These are phyloP conservation scores for Eupristina koningsbergeri DNA, from an alignment of 1,140 invertebrate species.

Conservation along the genomic window DNA sequence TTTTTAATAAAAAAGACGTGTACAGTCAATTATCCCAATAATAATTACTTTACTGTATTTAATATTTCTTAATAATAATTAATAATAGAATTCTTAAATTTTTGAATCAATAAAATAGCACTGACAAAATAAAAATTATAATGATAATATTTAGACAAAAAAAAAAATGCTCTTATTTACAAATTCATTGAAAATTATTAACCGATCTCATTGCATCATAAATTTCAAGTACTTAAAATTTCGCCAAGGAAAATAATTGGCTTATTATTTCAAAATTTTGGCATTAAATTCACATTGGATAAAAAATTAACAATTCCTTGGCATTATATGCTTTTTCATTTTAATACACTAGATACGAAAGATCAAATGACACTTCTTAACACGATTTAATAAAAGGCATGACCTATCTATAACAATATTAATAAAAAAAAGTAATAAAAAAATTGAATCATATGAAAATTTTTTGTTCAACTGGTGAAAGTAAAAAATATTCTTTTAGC, in stretches of 20 bases:
- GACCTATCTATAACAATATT: slow-evolving; percentile 6
- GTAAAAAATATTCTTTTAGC: slow-evolving; percentile 17
- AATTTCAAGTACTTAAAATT: slow-evolving; percentile 37
- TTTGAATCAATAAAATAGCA: slow-evolving; percentile 19
- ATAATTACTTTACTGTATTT: slow-evolving; percentile 32
- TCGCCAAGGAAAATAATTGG: slow-evolving; percentile 9
- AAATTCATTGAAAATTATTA: slow-evolving; percentile 38
- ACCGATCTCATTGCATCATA: slow-evolving; percentile 48
- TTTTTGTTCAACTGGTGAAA: slow-evolving; percentile 19
- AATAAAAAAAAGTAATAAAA: slow-evolving; percentile 15
- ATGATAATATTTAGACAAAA: slow-evolving; percentile 7
- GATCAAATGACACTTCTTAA: slow-evolving; percentile 22
- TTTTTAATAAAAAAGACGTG: slow-evolving; percentile 20
- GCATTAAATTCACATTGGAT: slow-evolving; percentile 18
- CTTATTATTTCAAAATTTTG: slow-evolving; percentile 19
- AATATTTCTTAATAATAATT: too few relatives aligned
- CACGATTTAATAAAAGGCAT: slow-evolving; percentile 5
- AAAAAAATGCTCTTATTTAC: slow-evolving; percentile 8
- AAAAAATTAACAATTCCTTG: slow-evolving; percentile 31
- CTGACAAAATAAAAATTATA: slow-evolving; percentile 16
- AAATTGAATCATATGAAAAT: slow-evolving; percentile 1
- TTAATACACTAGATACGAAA: slow-evolving; percentile 10
- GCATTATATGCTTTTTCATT: slow-evolving; percentile 37
- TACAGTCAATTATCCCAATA: slow-evolving; percentile 26
- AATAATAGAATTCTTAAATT: slow-evolving; percentile 16